Percentiles rank a stretch among this genome's conserved stretches.
Conservation (phyloP, 1,140 invertebrate species). For the Musca vetustissima region DNA sequence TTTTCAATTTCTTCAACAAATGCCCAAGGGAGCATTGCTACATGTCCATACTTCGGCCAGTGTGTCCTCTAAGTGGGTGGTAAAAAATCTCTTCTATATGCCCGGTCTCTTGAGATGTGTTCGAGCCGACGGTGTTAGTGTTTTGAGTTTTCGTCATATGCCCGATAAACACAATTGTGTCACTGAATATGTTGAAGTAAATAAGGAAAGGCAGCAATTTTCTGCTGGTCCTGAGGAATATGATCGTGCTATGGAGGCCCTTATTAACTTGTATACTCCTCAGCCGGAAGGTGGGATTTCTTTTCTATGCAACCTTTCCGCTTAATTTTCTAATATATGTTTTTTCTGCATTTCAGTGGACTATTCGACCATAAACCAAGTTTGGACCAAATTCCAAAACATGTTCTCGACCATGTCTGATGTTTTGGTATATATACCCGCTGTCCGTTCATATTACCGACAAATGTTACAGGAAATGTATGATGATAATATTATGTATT, state of each 20-base stretch:
- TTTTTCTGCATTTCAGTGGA: slow-evolving; percentile 33
- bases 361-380: slow-evolving; percentile 49
- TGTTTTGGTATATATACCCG: slow-evolving; percentile 69
- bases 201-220: slow-evolving; percentile 57
- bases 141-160: slow-evolving; percentile 39
- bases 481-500: slow-evolving; percentile 78
- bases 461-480: slow-evolving; percentile 70
- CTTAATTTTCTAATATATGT: not conserved
- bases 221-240: slow-evolving; percentile 60
- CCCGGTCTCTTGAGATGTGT: slow-evolving; percentile 71
- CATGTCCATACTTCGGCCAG: slow-evolving; percentile 73
- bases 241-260: slow-evolving; percentile 61
- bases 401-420: slow-evolving; percentile 65
- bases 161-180: slow-evolving; percentile 54
- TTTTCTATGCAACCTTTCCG: not conserved
- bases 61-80: slow-evolving; percentile 66
- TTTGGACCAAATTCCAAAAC: slow-evolving; percentile 65
- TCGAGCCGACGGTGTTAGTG: slow-evolving; percentile 56
- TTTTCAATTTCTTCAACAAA: slow-evolving; percentile 67
- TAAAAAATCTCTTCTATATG: slow-evolving; percentile 68
- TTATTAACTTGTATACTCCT: slow-evolving; percentile 62
- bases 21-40: slow-evolving; percentile 73
- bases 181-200: slow-evolving; percentile 57
- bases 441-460: slow-evolving; percentile 72
- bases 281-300: slow-evolving; percentile 58